Conservation (phyloP, 2,888 invertebrate genomes). For the Cataglyphis livida region DNA sequence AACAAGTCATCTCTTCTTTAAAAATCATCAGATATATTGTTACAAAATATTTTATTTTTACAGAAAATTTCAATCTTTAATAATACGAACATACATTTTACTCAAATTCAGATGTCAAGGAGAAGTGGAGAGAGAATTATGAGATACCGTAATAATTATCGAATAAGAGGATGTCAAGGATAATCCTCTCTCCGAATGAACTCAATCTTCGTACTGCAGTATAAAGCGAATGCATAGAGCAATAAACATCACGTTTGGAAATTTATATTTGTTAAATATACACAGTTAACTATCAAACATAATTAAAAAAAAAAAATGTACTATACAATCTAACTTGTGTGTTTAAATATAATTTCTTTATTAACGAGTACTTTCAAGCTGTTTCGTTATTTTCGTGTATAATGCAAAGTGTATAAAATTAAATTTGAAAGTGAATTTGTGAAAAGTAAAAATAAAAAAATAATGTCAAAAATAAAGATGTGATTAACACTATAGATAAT, state of each 20-base stretch:
- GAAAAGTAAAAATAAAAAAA: not conserved
- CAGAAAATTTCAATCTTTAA: not conserved
- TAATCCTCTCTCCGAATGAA: conserved; percentile 60
- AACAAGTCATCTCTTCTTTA: not conserved
- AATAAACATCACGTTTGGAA: not conserved
- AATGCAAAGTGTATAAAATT: conserved; percentile 39
- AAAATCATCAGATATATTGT: not conserved
- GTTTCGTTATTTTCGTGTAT: not conserved
- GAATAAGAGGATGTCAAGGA: conserved; percentile 72
- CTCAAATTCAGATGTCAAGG: not conserved
- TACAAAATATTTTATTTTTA: not conserved
- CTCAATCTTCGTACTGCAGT: conserved; percentile 20
- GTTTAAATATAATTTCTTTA: not conserved
- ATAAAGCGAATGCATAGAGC: not conserved
- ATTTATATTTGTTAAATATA: not conserved
- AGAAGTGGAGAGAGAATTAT: conserved; percentile 9
- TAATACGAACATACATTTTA: not conserved
- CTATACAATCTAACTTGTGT: not conserved
- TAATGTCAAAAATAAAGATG: not conserved
- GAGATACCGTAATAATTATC: conserved; percentile 59
- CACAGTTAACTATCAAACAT: not conserved
- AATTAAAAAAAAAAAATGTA: not conserved
- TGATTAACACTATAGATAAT: conserved; percentile 6
- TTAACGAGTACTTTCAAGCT: not conserved
- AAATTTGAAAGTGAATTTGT: not conserved